Conservation (phyloP, 2,797 vertebrate genomes). For the Myotis findleyi region DNA sequence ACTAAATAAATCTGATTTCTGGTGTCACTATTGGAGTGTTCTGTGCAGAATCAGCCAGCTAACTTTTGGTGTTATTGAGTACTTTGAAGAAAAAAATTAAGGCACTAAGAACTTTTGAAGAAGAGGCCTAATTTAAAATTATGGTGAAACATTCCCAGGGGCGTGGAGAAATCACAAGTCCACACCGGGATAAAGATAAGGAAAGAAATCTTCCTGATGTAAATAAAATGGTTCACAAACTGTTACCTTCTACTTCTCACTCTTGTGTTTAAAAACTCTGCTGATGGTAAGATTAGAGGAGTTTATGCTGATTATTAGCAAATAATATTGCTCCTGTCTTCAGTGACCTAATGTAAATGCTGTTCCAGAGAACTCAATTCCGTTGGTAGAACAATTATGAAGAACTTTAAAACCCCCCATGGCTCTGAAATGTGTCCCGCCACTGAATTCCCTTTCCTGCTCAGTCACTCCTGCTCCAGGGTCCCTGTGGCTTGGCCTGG, state of each 20-base stretch:
- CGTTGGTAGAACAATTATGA: background rate
- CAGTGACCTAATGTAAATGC: background rate
- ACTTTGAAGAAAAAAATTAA: conserved; percentile 4
- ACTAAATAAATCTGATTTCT: conserved; percentile 28
- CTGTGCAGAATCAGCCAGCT: background rate
- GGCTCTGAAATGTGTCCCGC: conserved; percentile 42
- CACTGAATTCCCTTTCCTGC: conserved; percentile 30
- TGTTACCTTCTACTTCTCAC: background rate
- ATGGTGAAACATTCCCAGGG: background rate
- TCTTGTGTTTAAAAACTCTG: background rate
- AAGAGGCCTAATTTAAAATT: background rate
- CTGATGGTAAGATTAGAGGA: background rate
- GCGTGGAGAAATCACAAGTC: background rate
- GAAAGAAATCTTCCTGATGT: background rate
- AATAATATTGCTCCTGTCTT: background rate
- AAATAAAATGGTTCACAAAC: background rate
- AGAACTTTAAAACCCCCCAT: conserved; percentile 3
- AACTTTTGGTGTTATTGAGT: background rate
- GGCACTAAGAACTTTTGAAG: background rate
- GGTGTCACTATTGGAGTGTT: background rate
- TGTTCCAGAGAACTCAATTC: background rate
- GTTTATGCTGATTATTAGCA: background rate
- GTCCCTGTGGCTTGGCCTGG: conserved; percentile 59
- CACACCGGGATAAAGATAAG: conserved; percentile 11
- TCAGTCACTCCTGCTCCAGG: background rate